These are phyloP conservation scores for cat (Felis catus) DNA, from an alignment of 2,113 vertebrate species.

Conservation along the genomic window DNA sequence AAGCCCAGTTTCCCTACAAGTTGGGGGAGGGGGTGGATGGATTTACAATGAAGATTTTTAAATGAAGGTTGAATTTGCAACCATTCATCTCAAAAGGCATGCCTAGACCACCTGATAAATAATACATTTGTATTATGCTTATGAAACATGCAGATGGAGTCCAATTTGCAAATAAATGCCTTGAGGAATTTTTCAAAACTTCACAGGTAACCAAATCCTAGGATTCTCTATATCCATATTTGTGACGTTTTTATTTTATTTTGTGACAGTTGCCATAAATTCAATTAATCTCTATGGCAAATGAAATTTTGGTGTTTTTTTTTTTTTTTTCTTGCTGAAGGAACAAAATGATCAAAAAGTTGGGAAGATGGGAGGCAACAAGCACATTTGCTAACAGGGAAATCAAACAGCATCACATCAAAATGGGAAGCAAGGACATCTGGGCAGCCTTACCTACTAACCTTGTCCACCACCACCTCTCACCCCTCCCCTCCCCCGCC, in stretches of 20 bases:
- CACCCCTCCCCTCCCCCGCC: not conserved
- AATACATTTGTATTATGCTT: slow-evolving; percentile 64
- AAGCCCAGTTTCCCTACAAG: not conserved
- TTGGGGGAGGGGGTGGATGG: not conserved
- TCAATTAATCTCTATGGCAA: slow-evolving; percentile 57
- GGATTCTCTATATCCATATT: slow-evolving; percentile 14
- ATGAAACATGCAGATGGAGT: slow-evolving; percentile 69
- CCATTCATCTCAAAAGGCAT: slow-evolving; percentile 56
- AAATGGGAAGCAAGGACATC: not conserved
- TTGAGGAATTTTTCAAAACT: slow-evolving; percentile 69
- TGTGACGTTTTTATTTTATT: slow-evolving; percentile 52
- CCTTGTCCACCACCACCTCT: not conserved
- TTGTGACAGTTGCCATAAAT: slow-evolving; percentile 60
- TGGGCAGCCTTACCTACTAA: not conserved
- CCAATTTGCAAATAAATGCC: slow-evolving; percentile 67
- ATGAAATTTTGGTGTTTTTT: not conserved
- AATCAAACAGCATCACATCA: not conserved
- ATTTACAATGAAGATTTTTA: slow-evolving; percentile 44
- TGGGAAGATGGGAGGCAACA: slow-evolving; percentile 42
- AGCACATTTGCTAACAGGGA: slow-evolving; percentile 30
- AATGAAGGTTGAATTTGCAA: slow-evolving; percentile 53
- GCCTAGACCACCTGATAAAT: slow-evolving; percentile 67
- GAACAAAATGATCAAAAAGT: slow-evolving; percentile 46
- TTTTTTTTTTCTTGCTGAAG: not conserved
- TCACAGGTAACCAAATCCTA: slow-evolving; percentile 51